A percentile compares a stretch with the other conserved stretches of the same genome.
These are phyloP conservation scores for Drosophila ohnishii DNA, from an alignment of 1,140 invertebrate species.

Conservation along the genomic window DNA sequence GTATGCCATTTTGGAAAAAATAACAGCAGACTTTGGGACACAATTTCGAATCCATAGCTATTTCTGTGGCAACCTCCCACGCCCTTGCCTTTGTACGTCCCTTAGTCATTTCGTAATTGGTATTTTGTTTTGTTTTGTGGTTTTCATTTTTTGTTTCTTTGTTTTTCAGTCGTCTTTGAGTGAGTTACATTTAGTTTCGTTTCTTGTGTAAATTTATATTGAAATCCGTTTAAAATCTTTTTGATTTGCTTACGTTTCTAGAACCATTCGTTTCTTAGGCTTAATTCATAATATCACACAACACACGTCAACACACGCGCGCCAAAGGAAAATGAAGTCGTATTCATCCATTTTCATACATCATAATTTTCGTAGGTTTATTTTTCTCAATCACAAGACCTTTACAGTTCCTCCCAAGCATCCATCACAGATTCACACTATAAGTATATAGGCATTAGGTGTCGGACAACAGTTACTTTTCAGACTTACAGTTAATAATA, in stretches of 20 bases:
- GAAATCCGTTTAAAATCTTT: constrained; percentile 82
- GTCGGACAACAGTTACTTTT: constrained; percentile 32
- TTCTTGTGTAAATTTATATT: constrained; percentile 47
- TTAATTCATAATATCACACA: constrained; percentile 82
- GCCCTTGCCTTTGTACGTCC: constrained; percentile 56
- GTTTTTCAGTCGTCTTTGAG: constrained; percentile 47
- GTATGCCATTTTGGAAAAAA: background rate
- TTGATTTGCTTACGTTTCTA: constrained; percentile 61
- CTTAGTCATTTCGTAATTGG: constrained; percentile 56
- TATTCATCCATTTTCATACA: constrained; percentile 28
- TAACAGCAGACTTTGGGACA: background rate
- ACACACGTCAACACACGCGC: constrained; percentile 69
- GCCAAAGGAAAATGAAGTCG: constrained; percentile 51
- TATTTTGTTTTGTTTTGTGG: constrained; percentile 41
- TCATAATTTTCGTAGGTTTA: constrained; percentile 16
- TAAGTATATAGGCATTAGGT: constrained; percentile 38
- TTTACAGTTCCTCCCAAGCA: constrained; percentile 29
- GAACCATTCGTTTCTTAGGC: constrained; percentile 57
- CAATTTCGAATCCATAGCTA: background rate
- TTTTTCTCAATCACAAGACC: constrained; percentile 44
- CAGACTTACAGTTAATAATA: constrained; percentile 24
- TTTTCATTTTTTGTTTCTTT: constrained; percentile 12
- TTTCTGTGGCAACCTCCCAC: constrained; percentile 8
- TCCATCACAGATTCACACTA: constrained; percentile 60
- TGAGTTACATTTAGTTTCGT: constrained; percentile 35